Evolutionary conservation across 2,113 vertebrate species (phyloP).

Genomic region (Myiagra hebetior): DNA sequence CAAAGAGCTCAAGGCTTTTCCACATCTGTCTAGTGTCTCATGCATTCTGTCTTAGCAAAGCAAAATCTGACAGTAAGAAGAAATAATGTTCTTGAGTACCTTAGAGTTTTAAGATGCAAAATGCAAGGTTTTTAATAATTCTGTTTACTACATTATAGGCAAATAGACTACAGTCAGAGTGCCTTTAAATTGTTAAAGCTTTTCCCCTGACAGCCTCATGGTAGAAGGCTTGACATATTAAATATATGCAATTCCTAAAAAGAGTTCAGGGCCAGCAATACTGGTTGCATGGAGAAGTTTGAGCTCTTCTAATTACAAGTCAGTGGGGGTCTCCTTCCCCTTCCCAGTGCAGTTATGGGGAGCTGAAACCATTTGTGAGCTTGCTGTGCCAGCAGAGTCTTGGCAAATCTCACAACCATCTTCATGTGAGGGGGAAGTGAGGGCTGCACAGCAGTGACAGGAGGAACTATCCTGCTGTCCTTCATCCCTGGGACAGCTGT

Average conservation of each 20-base stretch:
- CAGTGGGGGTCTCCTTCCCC: accelerated
- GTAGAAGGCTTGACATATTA: neutral
- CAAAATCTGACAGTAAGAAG: neutral
- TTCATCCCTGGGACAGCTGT: neutral
- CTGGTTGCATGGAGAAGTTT: neutral
- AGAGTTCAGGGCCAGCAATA: neutral
- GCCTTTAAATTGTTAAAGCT: neutral
- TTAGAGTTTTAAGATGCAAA: neutral
- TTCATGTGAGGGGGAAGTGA: neutral
- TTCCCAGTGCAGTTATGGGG: neutral
- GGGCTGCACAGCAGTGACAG: neutral
- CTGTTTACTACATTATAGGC: neutral
- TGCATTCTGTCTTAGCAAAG: neutral
- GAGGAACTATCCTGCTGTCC: neutral
- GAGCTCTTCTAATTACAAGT: neutral
- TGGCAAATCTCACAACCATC: neutral
- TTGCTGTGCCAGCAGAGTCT: neutral
- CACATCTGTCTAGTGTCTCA: neutral
- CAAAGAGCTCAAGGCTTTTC: neutral
- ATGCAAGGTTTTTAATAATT: neutral
- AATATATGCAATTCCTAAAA: neutral
- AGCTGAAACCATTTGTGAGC: neutral
- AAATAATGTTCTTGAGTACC: neutral
- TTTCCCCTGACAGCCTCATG: neutral
- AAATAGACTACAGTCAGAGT: neutral